These are phyloP conservation scores for Pogonognathellus flavescens DNA, from an alignment of 1,140 invertebrate genomes.

Conservation along the genomic window DNA sequence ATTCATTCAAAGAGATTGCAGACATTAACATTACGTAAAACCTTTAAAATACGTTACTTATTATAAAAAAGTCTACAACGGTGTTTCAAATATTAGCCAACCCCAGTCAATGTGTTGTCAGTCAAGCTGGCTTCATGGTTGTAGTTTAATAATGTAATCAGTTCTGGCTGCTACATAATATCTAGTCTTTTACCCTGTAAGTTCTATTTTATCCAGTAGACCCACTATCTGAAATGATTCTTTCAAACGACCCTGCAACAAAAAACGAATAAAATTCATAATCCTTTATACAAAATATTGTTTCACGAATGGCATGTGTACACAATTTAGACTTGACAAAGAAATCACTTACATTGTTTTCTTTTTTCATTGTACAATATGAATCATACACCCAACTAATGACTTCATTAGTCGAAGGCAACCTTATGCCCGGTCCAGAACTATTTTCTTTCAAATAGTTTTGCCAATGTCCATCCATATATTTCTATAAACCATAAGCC, in stretches of 20 bases:
- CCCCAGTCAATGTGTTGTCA: slow-evolving; percentile 12
- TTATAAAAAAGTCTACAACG: no score
- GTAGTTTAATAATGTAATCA: slow-evolving; percentile 7
- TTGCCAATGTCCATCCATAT: slow-evolving; percentile 56
- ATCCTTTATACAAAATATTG: no score
- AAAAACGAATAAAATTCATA: background rate
- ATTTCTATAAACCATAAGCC: slow-evolving; percentile 50
- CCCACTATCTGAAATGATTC: slow-evolving; percentile 11
- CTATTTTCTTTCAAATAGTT: slow-evolving; percentile 54
- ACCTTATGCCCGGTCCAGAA: slow-evolving; percentile 22
- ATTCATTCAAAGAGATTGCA: no score
- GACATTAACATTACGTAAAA: no score
- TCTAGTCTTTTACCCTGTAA: slow-evolving; percentile 20
- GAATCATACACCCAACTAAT: slow-evolving; percentile 60
- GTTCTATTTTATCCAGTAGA: background rate
- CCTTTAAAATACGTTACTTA: no score
- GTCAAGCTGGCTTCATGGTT: slow-evolving; percentile 29
- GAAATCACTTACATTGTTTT: background rate
- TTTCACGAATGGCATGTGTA: no score
- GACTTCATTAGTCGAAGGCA: slow-evolving; percentile 63
- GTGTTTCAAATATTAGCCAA: background rate
- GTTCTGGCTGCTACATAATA: background rate
- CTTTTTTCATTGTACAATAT: slow-evolving; percentile 11
- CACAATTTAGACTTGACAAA: no score
- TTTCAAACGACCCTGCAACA: background rate